These are phyloP conservation scores for Lepidotrigona ventralis DNA, from an alignment of 1,140 invertebrate genomes.

Conservation along the genomic window DNA sequence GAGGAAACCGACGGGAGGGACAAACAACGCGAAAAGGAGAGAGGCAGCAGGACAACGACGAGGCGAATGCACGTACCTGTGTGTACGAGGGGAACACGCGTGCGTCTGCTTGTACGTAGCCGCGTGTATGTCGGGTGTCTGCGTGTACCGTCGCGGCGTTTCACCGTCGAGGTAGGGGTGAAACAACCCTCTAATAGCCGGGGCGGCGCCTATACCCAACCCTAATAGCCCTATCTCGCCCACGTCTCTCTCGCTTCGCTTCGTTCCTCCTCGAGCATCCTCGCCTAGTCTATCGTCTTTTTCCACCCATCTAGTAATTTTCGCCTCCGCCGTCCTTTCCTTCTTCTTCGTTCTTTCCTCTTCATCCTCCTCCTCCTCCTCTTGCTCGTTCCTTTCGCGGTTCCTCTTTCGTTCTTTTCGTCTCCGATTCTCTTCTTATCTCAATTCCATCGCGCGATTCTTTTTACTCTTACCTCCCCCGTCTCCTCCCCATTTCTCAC, in stretches of 20 bases:
- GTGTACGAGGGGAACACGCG: not conserved
- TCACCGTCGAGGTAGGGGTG: constrained; percentile 66
- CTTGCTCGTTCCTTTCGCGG: constrained; percentile 14
- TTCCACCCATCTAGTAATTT: constrained; percentile 16
- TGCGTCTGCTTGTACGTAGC: not conserved
- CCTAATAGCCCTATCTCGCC: constrained; percentile 79
- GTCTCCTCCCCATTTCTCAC: not conserved
- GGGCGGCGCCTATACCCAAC: constrained; percentile 78
- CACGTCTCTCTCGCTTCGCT: constrained; percentile 65
- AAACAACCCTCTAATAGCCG: constrained; percentile 79
- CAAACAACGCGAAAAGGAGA: constrained; percentile 18
- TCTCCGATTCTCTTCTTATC: constrained; percentile 7
- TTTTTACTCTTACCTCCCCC: constrained; percentile 2
- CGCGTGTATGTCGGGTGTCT: not conserved
- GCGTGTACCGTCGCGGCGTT: constrained; percentile 60
- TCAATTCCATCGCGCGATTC: constrained; percentile 22
- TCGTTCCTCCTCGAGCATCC: constrained; percentile 49
- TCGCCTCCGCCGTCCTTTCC: not conserved
- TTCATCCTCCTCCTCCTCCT: not conserved
- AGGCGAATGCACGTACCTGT: constrained; percentile 46
- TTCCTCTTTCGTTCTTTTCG: not conserved
- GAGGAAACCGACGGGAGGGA: constrained; percentile 31
- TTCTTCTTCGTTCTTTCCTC: not conserved
- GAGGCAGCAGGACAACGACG: constrained; percentile 37
- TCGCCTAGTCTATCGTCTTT: constrained; percentile 39